Conservation (phyloP, 2,113 vertebrate species). For the Clarias magur region DNA sequence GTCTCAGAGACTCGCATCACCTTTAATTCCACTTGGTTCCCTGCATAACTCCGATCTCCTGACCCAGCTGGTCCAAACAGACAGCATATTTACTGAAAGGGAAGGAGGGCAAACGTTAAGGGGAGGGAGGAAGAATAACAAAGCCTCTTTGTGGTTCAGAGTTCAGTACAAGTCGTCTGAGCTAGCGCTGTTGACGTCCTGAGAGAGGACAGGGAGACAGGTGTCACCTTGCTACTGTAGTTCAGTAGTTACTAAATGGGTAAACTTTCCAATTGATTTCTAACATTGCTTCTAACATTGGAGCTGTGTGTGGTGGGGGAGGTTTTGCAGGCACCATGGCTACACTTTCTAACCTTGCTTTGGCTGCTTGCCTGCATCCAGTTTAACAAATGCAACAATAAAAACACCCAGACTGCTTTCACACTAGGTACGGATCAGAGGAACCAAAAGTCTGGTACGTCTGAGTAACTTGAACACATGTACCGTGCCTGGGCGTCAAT, state of each 20-base stretch:
- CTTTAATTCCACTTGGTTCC: conserved; percentile 70
- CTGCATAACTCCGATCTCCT: conserved; percentile 52
- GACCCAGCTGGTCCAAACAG: conserved; percentile 59
- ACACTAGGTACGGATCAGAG: not conserved
- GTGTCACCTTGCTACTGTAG: not conserved
- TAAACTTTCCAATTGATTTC: not conserved
- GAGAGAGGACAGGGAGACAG: not conserved
- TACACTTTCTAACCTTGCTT: not conserved
- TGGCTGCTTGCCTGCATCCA: not conserved
- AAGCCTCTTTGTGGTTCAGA: conserved; percentile 56
- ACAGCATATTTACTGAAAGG: conserved; percentile 41
- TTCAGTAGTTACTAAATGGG: not conserved
- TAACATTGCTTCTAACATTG: not conserved
- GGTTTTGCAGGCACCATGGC: not conserved
- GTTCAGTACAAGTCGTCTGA: conserved; percentile 37
- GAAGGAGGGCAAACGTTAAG: conserved; percentile 25
- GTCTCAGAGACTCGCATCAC: conserved; percentile 10
- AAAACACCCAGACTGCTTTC: not conserved
- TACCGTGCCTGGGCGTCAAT: no score
- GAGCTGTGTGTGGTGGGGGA: not conserved
- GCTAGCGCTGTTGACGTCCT: conserved; percentile 6
- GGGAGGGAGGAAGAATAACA: conserved; percentile 32
- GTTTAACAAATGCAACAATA: not conserved
- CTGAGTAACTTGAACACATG: no score
- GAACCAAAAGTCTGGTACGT: no score